A percentile compares a stretch with the other conserved stretches of the same genome.
Evolutionary conservation across 2,113 vertebrate genomes (phyloP).

Genomic region (Pluvianellus socialis): DNA sequence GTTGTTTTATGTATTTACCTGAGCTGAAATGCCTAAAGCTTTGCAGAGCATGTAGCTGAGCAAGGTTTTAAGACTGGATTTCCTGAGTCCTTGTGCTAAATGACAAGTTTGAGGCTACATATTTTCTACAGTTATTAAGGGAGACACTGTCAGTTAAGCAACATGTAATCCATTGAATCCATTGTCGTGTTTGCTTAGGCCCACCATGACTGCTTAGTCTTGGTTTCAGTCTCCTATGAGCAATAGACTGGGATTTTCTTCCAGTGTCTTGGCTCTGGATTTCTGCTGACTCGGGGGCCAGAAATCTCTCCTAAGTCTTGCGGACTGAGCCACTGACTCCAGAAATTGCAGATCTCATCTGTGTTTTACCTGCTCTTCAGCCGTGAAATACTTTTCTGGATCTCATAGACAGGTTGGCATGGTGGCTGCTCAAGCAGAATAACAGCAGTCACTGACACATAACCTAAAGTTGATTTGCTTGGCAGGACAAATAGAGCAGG

Average conservation of each 20-base stretch:
- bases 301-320: not conserved
- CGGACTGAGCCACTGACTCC: not conserved
- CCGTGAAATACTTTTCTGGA: not conserved
- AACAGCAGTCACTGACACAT: not conserved
- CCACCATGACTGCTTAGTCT: not conserved
- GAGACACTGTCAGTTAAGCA: not conserved
- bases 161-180: not conserved
- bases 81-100: not conserved
- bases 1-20: not conserved
- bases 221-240: not conserved
- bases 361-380: not conserved
- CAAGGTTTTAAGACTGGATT: not conserved
- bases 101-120: not conserved
- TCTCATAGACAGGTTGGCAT: not conserved
- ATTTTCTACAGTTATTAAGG: not conserved
- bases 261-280: not conserved
- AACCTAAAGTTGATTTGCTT: not conserved
- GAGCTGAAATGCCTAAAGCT: not conserved
- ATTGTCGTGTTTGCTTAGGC: not conserved
- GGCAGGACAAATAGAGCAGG: not conserved
- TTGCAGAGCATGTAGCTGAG: not conserved
- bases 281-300: not conserved
- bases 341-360: not conserved
- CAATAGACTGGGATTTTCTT: not conserved
- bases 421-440: not conserved